A percentile compares a stretch with the other conserved stretches of the same genome.
phyloP scores from a whole-genome alignment of 2,888 invertebrate species.

The Rotaria sp. region DNA sequence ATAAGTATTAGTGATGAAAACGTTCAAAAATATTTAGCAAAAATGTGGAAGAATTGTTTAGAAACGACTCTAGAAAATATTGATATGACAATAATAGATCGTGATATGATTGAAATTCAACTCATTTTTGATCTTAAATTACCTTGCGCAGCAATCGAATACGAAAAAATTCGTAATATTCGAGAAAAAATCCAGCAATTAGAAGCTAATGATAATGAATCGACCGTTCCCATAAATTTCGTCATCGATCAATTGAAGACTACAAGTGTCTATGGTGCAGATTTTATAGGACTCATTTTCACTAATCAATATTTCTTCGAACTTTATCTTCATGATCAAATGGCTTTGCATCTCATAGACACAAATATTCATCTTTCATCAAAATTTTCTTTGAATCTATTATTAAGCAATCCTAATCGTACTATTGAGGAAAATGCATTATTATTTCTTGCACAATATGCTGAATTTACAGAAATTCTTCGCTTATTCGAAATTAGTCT shows the following conservation, averaged over 20 bases:
- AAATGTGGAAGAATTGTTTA: not conserved
- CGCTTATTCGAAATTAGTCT: not conserved
- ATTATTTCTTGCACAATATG: not conserved
- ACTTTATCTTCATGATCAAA: not conserved
- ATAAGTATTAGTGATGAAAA: not conserved
- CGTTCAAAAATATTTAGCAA: not conserved
- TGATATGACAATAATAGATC: too few relatives aligned
- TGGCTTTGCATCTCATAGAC: not conserved
- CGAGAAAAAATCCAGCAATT: not conserved
- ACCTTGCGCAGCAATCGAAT: not conserved
- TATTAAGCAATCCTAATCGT: too few relatives aligned
- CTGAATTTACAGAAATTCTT: not conserved
- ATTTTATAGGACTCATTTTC: not conserved
- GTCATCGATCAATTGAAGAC: not conserved
- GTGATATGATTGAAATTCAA: not conserved
- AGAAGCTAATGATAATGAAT: not conserved
- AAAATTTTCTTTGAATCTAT: not conserved
- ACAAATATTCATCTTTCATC: not conserved
- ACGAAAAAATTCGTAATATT: not conserved
- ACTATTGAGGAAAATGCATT: too few relatives aligned
- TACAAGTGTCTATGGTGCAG: not conserved
- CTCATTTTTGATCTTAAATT: not conserved
- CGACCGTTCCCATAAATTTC: not conserved
- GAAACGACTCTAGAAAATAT: too few relatives aligned
- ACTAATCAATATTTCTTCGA: not conserved